Evolutionary conservation across 64 coral and sea anemone species (phyloP).

Genomic region (Dendronephthya gigantea): DNA sequence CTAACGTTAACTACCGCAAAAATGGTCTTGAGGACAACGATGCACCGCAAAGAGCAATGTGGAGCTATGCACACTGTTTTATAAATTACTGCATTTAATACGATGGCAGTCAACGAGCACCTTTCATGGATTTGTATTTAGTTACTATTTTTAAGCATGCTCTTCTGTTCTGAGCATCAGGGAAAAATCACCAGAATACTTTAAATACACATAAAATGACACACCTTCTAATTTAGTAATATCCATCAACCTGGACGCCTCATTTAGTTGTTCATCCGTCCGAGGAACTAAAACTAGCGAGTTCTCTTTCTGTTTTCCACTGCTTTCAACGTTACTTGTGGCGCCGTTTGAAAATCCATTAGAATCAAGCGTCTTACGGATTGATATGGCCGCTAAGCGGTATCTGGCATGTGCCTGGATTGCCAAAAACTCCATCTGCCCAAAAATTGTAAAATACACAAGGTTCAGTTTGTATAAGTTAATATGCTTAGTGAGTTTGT

Average conservation of each 20-base stretch:
- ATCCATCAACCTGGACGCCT: not conserved
- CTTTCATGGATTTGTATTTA: too few relatives aligned
- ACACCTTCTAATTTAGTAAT: not conserved
- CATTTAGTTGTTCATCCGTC: not conserved
- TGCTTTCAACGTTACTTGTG: not conserved
- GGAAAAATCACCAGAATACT: not conserved
- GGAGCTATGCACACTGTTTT: too few relatives aligned
- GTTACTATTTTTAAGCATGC: too few relatives aligned
- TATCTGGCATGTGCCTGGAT: not conserved
- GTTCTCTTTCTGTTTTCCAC: not conserved
- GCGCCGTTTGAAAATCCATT: not conserved
- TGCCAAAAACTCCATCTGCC: not conserved
- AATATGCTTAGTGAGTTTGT: too few relatives aligned
- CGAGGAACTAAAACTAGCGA: not conserved
- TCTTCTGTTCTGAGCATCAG: too few relatives aligned
- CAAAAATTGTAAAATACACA: too few relatives aligned
- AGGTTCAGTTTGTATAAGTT: too few relatives aligned
- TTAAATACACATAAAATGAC: not conserved
- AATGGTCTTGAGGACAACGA: too few relatives aligned
- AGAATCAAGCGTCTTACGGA: not conserved
- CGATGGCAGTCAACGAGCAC: too few relatives aligned
- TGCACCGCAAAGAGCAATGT: too few relatives aligned
- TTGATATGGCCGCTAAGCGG: not conserved
- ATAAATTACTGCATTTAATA: too few relatives aligned
- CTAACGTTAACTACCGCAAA: too few relatives aligned